Base-by-base conservation (phyloP, 2,113 vertebrate genomes). In the Pongo pygmaeus region DNA sequence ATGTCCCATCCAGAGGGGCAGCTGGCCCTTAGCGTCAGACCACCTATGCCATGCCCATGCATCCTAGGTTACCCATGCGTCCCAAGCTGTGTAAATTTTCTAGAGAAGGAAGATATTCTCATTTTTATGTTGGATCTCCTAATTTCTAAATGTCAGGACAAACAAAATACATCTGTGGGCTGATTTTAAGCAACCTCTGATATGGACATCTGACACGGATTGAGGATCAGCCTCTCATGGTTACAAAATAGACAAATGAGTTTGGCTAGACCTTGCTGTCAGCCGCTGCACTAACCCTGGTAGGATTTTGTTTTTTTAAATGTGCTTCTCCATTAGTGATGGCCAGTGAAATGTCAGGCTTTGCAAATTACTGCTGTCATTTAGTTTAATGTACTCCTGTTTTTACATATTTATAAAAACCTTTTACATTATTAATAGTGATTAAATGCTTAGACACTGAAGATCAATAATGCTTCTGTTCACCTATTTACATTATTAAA, bases 401-500 rank as follows among this genome's bases (percentile, higher is more conserved):
- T 98, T 98, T 96, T 98, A 98, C 96, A 97, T 98, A 98, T 98
- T 98, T 98, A 98, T 98, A 98, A 98, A 97, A 97, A 94, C 96
- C 97, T 98, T 96, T 94, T 99, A 87, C 94, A 98, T 98, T 98
- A 98, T 98, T 98, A 98, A 99, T 96, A 98, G 94, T 98, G 98
- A 99, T 98, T 98, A 99, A 98, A 98, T 95, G 98, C 95, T 98
- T 98, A 98, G 98, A 97, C 94, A 98, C 96, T 98, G 97, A 97
- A 97, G 98, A 98, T 98, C 98, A 98, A 98, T 98, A 98, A 98
- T 97, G 97, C 96, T 97, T 93, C 97, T 98, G 97, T 98, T 98
- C 98, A 98, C 96, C 94, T 98, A 98, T 98, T 98, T 98, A 98
- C 97, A 98, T 95, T 93, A 98, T 98, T 96, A 98, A 98, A 98